Percentiles rank a stretch among this genome's conserved stretches.
Evolutionary conservation across 1,140 invertebrate genomes (phyloP).

Genomic region (Olivierus martensii): DNA sequence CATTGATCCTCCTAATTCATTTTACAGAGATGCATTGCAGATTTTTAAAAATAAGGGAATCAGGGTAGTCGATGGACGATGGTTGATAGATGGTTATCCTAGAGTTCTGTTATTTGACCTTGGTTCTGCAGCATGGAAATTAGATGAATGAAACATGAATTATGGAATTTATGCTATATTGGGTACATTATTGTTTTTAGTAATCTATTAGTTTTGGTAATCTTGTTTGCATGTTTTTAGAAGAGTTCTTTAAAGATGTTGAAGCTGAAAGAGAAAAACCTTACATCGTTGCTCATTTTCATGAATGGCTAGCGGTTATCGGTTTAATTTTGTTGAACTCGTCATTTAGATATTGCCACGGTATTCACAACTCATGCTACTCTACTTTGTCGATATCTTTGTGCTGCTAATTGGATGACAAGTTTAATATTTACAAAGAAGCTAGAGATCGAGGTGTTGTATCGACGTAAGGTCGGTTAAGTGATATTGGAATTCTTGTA

Average conservation of each 20-base stretch:
- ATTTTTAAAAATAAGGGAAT: too few relatives aligned
- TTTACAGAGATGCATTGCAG: too few relatives aligned
- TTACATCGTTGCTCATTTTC: slow-evolving; percentile 82
- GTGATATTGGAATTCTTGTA: too few relatives aligned
- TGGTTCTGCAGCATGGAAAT: slow-evolving; percentile 86
- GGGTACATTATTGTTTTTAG: slow-evolving; percentile 88
- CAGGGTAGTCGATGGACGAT: slow-evolving; percentile 85
- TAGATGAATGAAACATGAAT: slow-evolving; percentile 92
- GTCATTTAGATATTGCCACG: slow-evolving; percentile 84
- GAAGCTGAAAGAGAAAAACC: slow-evolving; percentile 40
- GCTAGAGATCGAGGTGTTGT: slow-evolving; percentile 95
- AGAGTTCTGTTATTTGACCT: slow-evolving; percentile 97
- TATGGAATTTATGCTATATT: slow-evolving; percentile 70
- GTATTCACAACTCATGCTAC: slow-evolving; percentile 99
- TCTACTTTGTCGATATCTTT: slow-evolving; percentile 88
- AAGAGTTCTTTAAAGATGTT: slow-evolving; percentile 62
- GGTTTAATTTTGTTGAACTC: slow-evolving; percentile 70
- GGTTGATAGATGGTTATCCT: slow-evolving; percentile 98
- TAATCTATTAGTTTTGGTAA: too few relatives aligned
- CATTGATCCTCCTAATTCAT: too few relatives aligned
- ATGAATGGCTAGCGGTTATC: slow-evolving; percentile 96
- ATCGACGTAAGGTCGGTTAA: too few relatives aligned
- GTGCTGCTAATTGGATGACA: slow-evolving; percentile 65
- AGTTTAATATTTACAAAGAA: slow-evolving; percentile 95
- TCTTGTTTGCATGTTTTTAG: too few relatives aligned